phyloP scores from a whole-genome alignment of 1,140 invertebrate genomes.

The Heliconius eleuchia region DNA sequence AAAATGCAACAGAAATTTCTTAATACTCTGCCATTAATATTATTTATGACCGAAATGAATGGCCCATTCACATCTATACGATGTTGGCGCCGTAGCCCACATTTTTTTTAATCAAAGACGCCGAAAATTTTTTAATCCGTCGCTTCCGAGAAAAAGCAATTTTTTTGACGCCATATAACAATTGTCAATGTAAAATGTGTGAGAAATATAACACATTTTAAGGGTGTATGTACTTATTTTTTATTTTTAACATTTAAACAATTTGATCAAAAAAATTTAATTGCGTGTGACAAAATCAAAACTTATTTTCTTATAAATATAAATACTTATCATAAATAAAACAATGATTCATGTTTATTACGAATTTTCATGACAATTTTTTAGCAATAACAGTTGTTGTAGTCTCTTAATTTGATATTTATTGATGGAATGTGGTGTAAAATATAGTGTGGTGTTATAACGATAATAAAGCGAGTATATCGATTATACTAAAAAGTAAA shows the following conservation, averaged over 20 bases:
- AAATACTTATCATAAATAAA: too few species aligned
- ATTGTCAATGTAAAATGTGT: slow-evolving; percentile 18
- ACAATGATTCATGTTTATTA: too few species aligned
- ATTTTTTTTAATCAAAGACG: slow-evolving; percentile 37
- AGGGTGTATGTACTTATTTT: background rate
- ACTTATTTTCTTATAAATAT: too few species aligned
- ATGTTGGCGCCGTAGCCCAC: slow-evolving; percentile 41
- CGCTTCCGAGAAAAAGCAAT: slow-evolving; percentile 44
- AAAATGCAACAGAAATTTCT: background rate
- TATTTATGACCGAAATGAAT: slow-evolving; percentile 33
- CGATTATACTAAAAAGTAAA: background rate
- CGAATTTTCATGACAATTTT: too few species aligned
- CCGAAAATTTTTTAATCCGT: slow-evolving; percentile 32
- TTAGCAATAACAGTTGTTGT: too few species aligned
- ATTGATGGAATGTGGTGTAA: too few species aligned
- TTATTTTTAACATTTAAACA: background rate
- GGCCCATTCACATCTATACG: slow-evolving; percentile 39
- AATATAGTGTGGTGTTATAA: too few species aligned
- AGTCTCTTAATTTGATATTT: too few species aligned
- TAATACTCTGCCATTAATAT: background rate
- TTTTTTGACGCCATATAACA: background rate
- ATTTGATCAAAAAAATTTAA: too few species aligned
- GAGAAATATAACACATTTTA: slow-evolving; percentile 11
- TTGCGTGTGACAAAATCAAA: too few species aligned
- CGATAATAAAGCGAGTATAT: background rate